phyloP scores from a whole-genome alignment of 2,888 invertebrate genomes.

The Coelinius sp. region DNA sequence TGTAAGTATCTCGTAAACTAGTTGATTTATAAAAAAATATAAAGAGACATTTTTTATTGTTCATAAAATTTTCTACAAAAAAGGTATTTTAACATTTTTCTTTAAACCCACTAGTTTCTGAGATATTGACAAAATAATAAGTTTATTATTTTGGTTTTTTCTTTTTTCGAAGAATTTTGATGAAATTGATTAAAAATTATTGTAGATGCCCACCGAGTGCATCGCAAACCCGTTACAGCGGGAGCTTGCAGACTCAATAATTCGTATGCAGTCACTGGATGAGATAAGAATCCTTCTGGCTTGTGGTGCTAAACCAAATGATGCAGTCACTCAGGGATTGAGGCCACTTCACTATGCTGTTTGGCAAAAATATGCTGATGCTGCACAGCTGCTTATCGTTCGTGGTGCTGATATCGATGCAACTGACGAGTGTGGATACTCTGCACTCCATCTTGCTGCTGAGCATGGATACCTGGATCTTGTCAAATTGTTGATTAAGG shows the following conservation, averaged over 20 bases:
- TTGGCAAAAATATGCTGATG: constrained; percentile 87
- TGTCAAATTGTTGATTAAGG: constrained; percentile 80
- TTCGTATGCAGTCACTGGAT: constrained; percentile 87
- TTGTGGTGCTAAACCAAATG: constrained; percentile 88
- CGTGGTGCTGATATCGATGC: constrained; percentile 87
- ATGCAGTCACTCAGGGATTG: constrained; percentile 87
- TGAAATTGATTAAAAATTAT: background rate
- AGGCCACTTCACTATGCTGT: constrained; percentile 93
- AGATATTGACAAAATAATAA: too few relatives aligned
- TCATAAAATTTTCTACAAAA: too few relatives aligned
- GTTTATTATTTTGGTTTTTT: too few relatives aligned
- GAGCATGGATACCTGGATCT: constrained; percentile 84
- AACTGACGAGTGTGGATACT: constrained; percentile 91
- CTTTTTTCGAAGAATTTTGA: background rate
- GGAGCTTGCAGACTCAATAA: constrained; percentile 91
- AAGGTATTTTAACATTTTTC: too few relatives aligned
- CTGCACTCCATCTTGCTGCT: constrained; percentile 91
- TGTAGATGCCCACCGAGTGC: constrained; percentile 82
- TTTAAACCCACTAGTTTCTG: too few relatives aligned
- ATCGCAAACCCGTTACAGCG: constrained; percentile 83
- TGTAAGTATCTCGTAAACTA: too few relatives aligned
- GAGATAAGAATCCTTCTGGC: constrained; percentile 89
- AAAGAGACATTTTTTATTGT: too few relatives aligned
- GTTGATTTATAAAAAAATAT: too few relatives aligned
- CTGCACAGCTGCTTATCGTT: constrained; percentile 84